These are phyloP conservation scores for Ophiothrix spiculata DNA, from an alignment of 35 echinoderm and acorn worm species.

Conservation along the genomic window DNA sequence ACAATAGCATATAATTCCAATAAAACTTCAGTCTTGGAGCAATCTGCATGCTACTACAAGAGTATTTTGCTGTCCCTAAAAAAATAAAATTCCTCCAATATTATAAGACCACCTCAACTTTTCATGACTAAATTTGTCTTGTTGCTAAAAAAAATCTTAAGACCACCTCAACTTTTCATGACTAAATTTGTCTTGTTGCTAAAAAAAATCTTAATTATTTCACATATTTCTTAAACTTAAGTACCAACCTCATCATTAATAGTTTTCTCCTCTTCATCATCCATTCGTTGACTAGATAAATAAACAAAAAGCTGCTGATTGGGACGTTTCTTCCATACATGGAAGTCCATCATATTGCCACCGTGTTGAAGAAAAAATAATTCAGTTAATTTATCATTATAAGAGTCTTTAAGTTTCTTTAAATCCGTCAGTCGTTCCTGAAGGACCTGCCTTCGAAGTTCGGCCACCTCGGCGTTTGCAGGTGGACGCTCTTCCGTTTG, in stretches of 20 bases:
- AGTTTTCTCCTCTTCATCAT: constrained; percentile 50
- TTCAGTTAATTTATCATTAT: constrained; percentile 84
- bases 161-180: no score
- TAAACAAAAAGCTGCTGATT: constrained; percentile 45
- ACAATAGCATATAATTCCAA: no score
- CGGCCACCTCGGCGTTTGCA: constrained; percentile 52
- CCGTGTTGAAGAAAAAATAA: constrained; percentile 86
- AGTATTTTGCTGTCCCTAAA: no score
- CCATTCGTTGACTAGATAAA: constrained; percentile 67
- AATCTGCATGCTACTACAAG: no score
- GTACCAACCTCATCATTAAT: constrained; percentile 60
- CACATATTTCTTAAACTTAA: no score
- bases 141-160: no score
- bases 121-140: no score
- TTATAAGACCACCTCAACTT: no score
- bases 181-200: no score
- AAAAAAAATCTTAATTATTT: no score
- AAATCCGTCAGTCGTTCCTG: constrained; percentile 61
- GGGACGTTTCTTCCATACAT: constrained; percentile 77
- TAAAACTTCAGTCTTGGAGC: no score
- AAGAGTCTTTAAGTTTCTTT: constrained; percentile 70
- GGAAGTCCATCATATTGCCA: constrained; percentile 97
- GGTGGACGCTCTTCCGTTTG: constrained; percentile 40
- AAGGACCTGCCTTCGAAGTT: constrained; percentile 70
- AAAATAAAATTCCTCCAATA: no score